Evolutionary conservation across 2,113 vertebrate genomes (phyloP).

Genomic region (Andinoacara biseriatus): DNA sequence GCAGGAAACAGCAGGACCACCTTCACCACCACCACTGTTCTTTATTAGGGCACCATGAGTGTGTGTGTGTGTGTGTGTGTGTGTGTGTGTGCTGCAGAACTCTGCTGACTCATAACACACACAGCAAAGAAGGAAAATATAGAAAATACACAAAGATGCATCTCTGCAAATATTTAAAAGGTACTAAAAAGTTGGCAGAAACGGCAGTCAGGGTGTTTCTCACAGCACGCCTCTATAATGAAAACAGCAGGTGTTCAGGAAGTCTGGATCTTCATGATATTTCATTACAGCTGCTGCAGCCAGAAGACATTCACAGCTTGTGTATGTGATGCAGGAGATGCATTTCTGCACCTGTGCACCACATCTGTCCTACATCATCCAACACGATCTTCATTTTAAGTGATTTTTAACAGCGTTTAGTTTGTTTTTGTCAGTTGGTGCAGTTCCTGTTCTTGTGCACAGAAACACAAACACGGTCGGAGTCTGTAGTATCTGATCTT

Average conservation of each 20-base stretch:
- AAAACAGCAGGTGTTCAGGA: background rate
- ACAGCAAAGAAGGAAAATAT: background rate
- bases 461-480: background rate
- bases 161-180: background rate
- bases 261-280: background rate
- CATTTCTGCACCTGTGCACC: background rate
- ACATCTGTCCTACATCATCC: background rate
- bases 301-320: background rate
- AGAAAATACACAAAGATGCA: background rate
- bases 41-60: background rate
- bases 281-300: background rate
- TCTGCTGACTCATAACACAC: slow-evolving; percentile 6
- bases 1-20: background rate
- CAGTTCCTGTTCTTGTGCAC: background rate
- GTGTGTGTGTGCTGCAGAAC: background rate
- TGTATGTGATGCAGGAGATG: background rate
- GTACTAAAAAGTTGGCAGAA: background rate
- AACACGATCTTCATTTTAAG: too few species aligned
- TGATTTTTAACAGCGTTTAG: background rate
- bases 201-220: background rate
- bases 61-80: background rate
- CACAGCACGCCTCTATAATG: background rate
- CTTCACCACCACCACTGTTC: background rate
- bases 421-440: background rate
- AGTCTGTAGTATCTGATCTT: background rate